Percentiles rank a stretch among this genome's conserved stretches.
Conservation (phyloP, 2,888 invertebrate species). For the Drosophila fulvimacula region DNA sequence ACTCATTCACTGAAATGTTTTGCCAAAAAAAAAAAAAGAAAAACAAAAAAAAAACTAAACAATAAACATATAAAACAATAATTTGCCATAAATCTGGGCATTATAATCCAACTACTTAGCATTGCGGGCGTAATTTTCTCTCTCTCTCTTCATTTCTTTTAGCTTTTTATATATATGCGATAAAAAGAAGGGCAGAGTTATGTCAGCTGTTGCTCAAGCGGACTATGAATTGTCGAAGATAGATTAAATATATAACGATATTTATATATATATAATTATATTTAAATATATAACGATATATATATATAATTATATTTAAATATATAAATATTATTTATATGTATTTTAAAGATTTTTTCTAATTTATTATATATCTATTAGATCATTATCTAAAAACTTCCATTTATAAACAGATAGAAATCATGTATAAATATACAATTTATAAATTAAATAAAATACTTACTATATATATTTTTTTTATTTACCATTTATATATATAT, state of each 20-base stretch:
- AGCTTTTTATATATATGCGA: conserved; percentile 27
- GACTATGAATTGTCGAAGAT: background rate
- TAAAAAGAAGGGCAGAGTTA: conserved; percentile 20
- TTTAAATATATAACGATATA: background rate
- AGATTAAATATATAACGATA: background rate
- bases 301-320: background rate
- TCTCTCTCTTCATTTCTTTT: conserved; percentile 48
- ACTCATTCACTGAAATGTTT: conserved; percentile 28
- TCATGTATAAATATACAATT: too few species aligned
- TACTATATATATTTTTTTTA: background rate
- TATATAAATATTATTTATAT: background rate
- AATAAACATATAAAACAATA: conserved; percentile 40
- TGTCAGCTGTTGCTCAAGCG: conserved; percentile 37
- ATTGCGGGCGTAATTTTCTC: conserved; percentile 63
- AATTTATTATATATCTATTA: too few species aligned
- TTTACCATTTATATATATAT: too few species aligned
- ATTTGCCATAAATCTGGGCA: conserved; percentile 56
- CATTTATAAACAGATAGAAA: too few species aligned
- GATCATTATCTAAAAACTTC: too few species aligned
- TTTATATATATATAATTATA: too few species aligned
- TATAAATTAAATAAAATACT: too few species aligned
- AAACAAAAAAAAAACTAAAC: conserved; percentile 7
- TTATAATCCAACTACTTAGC: conserved; percentile 54
- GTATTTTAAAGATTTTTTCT: too few species aligned
- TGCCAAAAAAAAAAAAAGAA: conserved; percentile 11